Base-by-base conservation (phyloP, 2,113 vertebrate species). In the Girardinichthys multiradiatus region DNA sequence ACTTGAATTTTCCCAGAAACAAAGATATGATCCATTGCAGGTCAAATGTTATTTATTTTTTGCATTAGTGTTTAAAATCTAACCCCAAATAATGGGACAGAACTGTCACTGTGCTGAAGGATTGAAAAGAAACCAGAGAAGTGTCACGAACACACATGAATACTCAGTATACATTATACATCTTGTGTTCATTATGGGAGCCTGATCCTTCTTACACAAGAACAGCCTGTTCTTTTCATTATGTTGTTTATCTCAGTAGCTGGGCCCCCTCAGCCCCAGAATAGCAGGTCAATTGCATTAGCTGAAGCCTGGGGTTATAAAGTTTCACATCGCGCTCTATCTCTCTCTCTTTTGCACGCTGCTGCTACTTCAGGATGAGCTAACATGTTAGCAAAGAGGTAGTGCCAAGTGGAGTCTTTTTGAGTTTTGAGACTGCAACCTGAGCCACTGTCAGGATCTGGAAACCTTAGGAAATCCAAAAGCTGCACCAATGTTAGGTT, bases 161-260 rank as follows among this genome's bases (percentile, higher is more conserved):
- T 72, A 19, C 6, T 62, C 62, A 4, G 12, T 70, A 80, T 74
- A 84, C 27, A 70, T 84, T 74, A 59, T 76, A 63, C 60, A 81
- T 76, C 73, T 81, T 62, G 69, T 54, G 59, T 74, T 82, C 26
- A 77, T 77, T 72, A 83, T 68, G 28, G 57, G 68, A 72, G 83
- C 73, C 79, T 82, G 77, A 89, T 85, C 84, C 80, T 63, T 88
- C 86, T 88, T 85, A 87, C 75, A 13, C 26, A 66, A 74, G 85
- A 92, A 92, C 91, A 90, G 86, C 71, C 83, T 90, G 93, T 91
- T 85, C 89, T 92, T 92, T 92, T 91, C 88, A 92, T 90, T 88
- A 90, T 82, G 89, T 84, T 90, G 91, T 93, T 94, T 92, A 86
- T 92, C 86, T 85, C 89, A 91, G 89, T 86, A 82, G 74, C 81